These are phyloP conservation scores for Diabrotica balteata DNA, from an alignment of 2,888 invertebrate species.

Conservation along the genomic window DNA sequence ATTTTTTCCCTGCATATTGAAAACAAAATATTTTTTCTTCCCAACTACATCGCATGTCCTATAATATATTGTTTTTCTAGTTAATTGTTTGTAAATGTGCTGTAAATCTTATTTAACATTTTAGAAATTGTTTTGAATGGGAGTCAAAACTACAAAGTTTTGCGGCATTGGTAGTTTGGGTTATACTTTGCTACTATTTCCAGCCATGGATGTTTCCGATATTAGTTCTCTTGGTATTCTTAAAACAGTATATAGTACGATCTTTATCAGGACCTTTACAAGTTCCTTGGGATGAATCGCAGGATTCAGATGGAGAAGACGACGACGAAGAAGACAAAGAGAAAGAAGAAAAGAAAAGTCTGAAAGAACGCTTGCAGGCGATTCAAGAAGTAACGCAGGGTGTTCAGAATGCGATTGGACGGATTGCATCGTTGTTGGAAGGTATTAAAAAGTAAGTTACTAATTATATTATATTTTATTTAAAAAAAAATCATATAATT, in stretches of 20 bases:
- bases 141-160: constrained; percentile 87
- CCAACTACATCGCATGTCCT: too few species aligned
- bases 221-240: constrained; percentile 79
- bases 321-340: constrained; percentile 87
- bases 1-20: too few species aligned
- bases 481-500: too few species aligned
- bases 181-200: constrained; percentile 90
- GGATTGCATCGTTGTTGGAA: constrained; percentile 92
- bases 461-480: too few species aligned
- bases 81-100: too few species aligned
- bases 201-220: constrained; percentile 95
- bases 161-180: constrained; percentile 83
- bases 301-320: constrained; percentile 68
- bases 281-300: constrained; percentile 58
- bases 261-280: constrained; percentile 53
- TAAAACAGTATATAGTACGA: constrained; percentile 74
- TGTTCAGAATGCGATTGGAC: constrained; percentile 95
- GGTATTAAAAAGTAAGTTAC: constrained; percentile 87
- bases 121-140: constrained; percentile 96
- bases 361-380: constrained; percentile 91
- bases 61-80: too few species aligned
- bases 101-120: constrained; percentile 38
- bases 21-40: too few species aligned
- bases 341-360: constrained; percentile 92
- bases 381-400: constrained; percentile 97